These are phyloP conservation scores for Simalia tracyae DNA, from an alignment of 2,797 vertebrate species.

Conservation along the genomic window DNA sequence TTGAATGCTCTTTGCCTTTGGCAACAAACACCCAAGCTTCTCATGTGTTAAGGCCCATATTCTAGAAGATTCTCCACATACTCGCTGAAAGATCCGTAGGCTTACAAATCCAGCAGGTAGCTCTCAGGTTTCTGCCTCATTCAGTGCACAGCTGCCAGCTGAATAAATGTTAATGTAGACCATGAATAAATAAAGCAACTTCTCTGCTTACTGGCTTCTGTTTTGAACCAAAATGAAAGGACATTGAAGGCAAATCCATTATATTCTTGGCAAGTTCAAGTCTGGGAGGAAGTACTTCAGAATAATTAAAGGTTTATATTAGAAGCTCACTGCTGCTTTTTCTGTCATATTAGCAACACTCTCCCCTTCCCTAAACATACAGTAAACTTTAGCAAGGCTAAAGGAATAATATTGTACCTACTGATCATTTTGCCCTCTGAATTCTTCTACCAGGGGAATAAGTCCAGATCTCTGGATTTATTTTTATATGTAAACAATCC, in stretches of 20 bases:
- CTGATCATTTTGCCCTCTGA: neutral
- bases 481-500: neutral
- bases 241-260: neutral
- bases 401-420: accelerated
- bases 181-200: slow-evolving; percentile 70
- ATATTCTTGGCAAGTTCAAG: neutral
- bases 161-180: slow-evolving; percentile 68
- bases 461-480: neutral
- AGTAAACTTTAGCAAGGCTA: neutral
- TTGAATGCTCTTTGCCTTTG: slow-evolving; percentile 21
- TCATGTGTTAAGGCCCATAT: slow-evolving; percentile 10
- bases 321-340: slow-evolving; percentile 4
- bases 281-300: slow-evolving; percentile 28
- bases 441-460: neutral
- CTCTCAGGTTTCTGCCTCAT: slow-evolving; percentile 60
- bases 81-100: accelerated
- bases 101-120: slow-evolving; percentile 20
- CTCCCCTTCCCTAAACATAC: neutral
- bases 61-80: slow-evolving; percentile 52
- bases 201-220: slow-evolving; percentile 58
- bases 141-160: slow-evolving; percentile 41
- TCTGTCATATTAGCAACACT: neutral
- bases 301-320: neutral
- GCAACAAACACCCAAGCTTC: accelerated
- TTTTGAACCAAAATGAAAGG: slow-evolving; percentile 45